Conservation (phyloP, 2,888 invertebrate genomes). For the Labia minor region DNA sequence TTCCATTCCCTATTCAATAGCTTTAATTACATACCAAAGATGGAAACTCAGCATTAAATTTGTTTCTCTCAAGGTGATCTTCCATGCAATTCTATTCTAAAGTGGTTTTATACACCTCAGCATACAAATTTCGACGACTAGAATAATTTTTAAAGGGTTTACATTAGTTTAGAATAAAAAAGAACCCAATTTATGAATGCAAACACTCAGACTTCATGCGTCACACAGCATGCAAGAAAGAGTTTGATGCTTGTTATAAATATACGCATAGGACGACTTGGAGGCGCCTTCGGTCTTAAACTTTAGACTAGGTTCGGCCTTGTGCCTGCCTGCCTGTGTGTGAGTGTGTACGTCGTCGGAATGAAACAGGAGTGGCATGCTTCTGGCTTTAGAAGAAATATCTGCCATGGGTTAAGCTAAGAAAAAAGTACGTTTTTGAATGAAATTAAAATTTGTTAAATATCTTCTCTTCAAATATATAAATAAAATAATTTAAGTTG, state of each 20-base stretch:
- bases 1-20: not conserved
- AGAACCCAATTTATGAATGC: not conserved
- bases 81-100: too few relatives aligned
- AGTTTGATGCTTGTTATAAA: not conserved
- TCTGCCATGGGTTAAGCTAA: too few relatives aligned
- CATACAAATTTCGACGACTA: too few relatives aligned
- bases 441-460: too few relatives aligned
- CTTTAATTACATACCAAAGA: too few relatives aligned
- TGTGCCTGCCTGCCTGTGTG: not conserved
- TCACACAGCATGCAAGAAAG: not conserved
- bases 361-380: conserved; percentile 13
- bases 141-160: too few relatives aligned
- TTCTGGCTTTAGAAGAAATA: not conserved
- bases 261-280: conserved; percentile 13
- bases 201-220: not conserved
- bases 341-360: not conserved
- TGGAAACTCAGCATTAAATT: too few relatives aligned
- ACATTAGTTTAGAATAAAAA: not conserved
- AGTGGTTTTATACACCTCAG: too few relatives aligned
- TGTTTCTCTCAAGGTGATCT: too few relatives aligned
- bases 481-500: too few relatives aligned
- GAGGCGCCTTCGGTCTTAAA: not conserved
- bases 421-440: too few relatives aligned
- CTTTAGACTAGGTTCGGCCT: conserved; percentile 13
- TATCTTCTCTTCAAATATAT: too few relatives aligned